phyloP scores from a whole-genome alignment of 2,113 vertebrate species.

The Patagioenas fasciata region DNA sequence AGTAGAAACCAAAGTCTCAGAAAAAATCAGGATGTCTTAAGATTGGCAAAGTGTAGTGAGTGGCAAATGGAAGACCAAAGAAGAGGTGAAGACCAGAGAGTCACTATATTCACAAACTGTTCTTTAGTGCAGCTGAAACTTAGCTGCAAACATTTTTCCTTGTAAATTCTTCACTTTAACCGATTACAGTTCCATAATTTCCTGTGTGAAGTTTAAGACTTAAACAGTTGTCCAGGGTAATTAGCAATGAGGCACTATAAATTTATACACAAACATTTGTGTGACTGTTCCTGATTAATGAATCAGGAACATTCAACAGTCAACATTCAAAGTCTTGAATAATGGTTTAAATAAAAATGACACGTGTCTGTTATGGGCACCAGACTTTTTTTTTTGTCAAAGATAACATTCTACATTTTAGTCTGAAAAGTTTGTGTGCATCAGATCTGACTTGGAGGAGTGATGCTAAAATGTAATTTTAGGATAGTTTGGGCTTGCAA shows the following conservation, averaged over 20 bases:
- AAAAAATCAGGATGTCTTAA: background rate
- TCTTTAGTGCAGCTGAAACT: background rate
- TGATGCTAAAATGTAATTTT: background rate
- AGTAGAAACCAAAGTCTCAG: background rate
- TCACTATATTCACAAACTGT: background rate
- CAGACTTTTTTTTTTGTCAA: background rate
- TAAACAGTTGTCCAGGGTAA: background rate
- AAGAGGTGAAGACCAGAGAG: background rate
- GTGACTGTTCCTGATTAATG: background rate
- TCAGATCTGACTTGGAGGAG: background rate
- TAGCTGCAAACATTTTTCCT: background rate
- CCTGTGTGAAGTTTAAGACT: background rate
- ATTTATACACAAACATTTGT: background rate
- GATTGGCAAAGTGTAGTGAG: background rate
- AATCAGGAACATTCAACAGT: too few relatives aligned
- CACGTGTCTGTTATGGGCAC: background rate
- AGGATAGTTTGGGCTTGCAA: background rate
- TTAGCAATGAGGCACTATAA: background rate
- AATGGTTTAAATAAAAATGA: background rate
- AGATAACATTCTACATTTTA: background rate
- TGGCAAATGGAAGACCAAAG: background rate
- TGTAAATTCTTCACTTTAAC: background rate
- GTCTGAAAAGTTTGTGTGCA: background rate
- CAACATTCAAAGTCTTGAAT: background rate
- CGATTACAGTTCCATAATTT: background rate